phyloP scores from a whole-genome alignment of 2,113 vertebrate genomes.

The Grammomys surdaster region DNA sequence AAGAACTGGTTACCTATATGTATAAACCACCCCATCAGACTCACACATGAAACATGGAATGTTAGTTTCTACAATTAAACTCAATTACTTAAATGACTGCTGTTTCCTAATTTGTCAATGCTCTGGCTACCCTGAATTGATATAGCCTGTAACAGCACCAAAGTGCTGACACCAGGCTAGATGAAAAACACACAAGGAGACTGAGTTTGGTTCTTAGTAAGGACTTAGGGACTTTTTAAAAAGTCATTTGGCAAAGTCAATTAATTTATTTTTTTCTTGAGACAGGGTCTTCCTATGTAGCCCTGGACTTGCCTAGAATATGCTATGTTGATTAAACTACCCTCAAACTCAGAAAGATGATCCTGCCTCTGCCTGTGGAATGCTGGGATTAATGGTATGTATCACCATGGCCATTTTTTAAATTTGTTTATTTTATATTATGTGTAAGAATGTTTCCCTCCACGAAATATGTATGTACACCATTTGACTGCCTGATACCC shows the following conservation, averaged over 20 bases:
- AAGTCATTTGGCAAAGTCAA: neutral
- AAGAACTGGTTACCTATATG: neutral
- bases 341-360: no score
- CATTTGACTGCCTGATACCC: no score
- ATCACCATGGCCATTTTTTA: no score
- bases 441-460: no score
- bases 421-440: no score
- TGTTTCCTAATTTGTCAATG: neutral
- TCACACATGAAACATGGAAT: neutral
- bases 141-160: neutral
- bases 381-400: no score
- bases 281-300: no score
- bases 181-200: neutral
- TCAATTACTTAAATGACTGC: neutral
- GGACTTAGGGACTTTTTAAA: neutral
- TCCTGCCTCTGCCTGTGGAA: no score
- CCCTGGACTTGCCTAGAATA: no score
- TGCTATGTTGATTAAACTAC: no score
- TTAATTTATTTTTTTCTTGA: neutral
- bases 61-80: neutral
- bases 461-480: no score
- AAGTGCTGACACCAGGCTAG: neutral
- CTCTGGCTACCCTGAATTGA: neutral
- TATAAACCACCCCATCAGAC: neutral
- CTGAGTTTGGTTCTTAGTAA: neutral